Conservation (phyloP, 1,140 invertebrate genomes). For the Diploscapter pachys region DNA sequence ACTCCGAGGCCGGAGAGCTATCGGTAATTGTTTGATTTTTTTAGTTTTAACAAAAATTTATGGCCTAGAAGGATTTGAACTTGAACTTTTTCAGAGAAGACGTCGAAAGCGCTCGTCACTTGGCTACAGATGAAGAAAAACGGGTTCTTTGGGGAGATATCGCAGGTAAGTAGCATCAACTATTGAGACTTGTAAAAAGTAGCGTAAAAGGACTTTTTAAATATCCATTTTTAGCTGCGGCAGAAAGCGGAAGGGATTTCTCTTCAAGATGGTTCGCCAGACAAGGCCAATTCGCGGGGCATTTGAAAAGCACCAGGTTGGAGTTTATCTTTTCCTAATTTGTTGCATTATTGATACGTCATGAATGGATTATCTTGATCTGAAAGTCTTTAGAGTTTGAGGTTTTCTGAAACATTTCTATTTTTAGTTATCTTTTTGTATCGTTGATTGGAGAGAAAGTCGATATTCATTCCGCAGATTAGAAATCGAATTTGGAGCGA, state of each 20-base stretch:
- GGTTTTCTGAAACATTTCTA: too few relatives aligned
- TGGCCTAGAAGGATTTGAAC: too few relatives aligned
- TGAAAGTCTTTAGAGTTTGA: too few relatives aligned
- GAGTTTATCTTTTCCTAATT: not conserved
- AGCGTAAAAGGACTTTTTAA: too few relatives aligned
- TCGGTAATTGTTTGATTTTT: slow-evolving; percentile 43
- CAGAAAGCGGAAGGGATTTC: slow-evolving; percentile 91
- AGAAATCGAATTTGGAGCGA: too few relatives aligned
- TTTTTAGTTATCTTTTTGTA: too few relatives aligned
- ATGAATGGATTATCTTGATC: too few relatives aligned
- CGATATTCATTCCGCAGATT: too few relatives aligned
- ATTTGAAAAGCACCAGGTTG: slow-evolving; percentile 33
- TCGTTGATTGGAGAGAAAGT: too few relatives aligned
- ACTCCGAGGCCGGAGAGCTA: slow-evolving; percentile 81
- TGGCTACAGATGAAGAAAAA: slow-evolving; percentile 35
- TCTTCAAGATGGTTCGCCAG: slow-evolving; percentile 78
- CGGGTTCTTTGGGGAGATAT: slow-evolving; percentile 77
- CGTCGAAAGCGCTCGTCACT: slow-evolving; percentile 44
- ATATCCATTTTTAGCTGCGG: slow-evolving; percentile 66
- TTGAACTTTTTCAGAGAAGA: slow-evolving; percentile 64
- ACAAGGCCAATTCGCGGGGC: slow-evolving; percentile 44
- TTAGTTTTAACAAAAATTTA: too few relatives aligned
- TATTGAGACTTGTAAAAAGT: too few relatives aligned
- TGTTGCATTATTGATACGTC: too few relatives aligned
- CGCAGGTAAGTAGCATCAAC: slow-evolving; percentile 61